These are phyloP conservation scores for Enchytraeus crypticus DNA, from an alignment of 2,888 invertebrate species.

Conservation along the genomic window DNA sequence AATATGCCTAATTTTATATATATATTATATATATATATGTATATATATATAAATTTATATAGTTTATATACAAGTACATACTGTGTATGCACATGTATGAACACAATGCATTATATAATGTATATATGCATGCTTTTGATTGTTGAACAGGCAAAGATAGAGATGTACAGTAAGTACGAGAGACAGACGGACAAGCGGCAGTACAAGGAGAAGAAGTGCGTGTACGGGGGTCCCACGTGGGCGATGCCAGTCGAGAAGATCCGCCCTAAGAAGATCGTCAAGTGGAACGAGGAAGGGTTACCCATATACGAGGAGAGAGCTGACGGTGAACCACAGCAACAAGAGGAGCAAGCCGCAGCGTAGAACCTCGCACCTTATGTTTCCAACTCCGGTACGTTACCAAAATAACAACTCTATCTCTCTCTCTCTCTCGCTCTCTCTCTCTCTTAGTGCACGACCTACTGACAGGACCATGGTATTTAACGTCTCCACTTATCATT, in stretches of 20 bases:
- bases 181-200: conserved; percentile 44
- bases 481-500: no score
- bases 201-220: conserved; percentile 37
- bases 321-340: no score
- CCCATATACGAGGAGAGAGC: conserved; percentile 24
- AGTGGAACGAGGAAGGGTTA: conserved; percentile 25
- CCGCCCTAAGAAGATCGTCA: conserved; percentile 16
- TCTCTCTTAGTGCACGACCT: no score
- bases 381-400: no score
- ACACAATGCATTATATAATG: no score
- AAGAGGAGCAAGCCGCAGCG: no score
- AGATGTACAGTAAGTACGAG: conserved; percentile 48
- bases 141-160: conserved; percentile 35
- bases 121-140: no score
- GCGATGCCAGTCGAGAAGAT: conserved; percentile 20
- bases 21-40: conserved; percentile 6
- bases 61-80: no score
- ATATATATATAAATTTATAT: conserved; percentile 11
- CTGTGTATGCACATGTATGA: background rate
- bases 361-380: no score
- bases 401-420: no score
- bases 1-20: conserved; percentile 7
- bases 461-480: no score
- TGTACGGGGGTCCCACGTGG: conserved; percentile 31
- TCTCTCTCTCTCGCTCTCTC: no score